Conservation (phyloP, 2,797 vertebrate genomes). For the Bryconaethiops microstoma region DNA sequence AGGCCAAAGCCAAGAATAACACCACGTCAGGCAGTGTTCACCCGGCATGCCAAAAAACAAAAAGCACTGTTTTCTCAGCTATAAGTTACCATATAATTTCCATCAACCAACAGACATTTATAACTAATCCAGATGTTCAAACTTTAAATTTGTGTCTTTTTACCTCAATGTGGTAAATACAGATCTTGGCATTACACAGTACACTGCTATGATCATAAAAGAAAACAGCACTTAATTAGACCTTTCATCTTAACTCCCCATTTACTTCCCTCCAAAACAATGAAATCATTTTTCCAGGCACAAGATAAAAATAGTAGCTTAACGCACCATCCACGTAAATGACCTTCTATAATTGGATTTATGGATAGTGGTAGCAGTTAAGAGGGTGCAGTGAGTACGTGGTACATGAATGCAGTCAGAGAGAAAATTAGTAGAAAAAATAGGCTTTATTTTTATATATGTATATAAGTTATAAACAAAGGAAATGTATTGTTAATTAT, state of each 20-base stretch:
- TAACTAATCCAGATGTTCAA: conserved; percentile 12
- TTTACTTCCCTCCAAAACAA: not conserved
- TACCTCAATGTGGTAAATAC: not conserved
- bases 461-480: conserved; percentile 8
- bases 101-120: not conserved
- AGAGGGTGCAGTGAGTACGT: not conserved
- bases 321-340: not conserved
- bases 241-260: not conserved
- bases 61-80: not conserved
- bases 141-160: not conserved
- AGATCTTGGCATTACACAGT: not conserved
- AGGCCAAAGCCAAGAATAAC: conserved; percentile 22
- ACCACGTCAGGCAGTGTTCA: not conserved
- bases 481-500: not conserved
- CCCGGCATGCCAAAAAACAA: not conserved
- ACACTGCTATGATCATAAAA: not conserved
- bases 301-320: not conserved
- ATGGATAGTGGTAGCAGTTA: not conserved
- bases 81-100: conserved; percentile 6
- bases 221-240: not conserved
- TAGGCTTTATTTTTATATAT: conserved; percentile 48
- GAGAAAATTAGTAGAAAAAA: conserved; percentile 40
- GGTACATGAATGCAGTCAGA: not conserved
- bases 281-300: not conserved
- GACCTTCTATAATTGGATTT: not conserved